phyloP scores from a whole-genome alignment of 2,888 invertebrate genomes.

The Luperina nickerlii region DNA sequence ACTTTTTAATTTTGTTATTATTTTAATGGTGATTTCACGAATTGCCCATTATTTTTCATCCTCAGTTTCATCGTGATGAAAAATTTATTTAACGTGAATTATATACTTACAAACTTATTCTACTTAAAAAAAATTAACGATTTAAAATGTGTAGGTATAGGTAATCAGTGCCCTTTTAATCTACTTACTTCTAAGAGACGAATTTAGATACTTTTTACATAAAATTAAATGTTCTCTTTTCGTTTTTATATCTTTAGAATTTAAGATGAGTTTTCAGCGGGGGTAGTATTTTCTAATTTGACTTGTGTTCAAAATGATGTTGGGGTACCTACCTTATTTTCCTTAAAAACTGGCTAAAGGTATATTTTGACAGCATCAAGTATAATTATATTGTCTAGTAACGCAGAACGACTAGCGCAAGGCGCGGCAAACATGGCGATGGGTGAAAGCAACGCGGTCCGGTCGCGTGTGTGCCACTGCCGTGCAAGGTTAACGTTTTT shows the following conservation, averaged over 20 bases:
- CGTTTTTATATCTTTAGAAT: background rate
- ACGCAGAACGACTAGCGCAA: slow-evolving; percentile 74
- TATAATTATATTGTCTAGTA: slow-evolving; percentile 79
- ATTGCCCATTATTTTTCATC: background rate
- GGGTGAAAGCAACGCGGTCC: slow-evolving; percentile 84
- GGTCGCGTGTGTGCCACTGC: slow-evolving; percentile 82
- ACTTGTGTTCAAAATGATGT: background rate
- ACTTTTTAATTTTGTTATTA: background rate
- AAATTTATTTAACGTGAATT: background rate
- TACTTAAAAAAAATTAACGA: background rate
- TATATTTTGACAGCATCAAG: slow-evolving; percentile 42
- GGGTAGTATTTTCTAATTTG: background rate
- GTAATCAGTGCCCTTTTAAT: background rate
- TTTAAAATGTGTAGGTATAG: background rate
- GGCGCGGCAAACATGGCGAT: slow-evolving; percentile 79
- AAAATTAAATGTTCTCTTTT: background rate
- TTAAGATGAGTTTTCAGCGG: background rate
- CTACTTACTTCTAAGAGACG: background rate
- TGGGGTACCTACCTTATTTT: background rate
- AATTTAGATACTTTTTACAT: background rate
- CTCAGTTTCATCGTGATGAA: background rate
- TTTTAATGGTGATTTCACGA: background rate
- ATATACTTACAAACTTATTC: background rate
- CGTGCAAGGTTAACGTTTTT: slow-evolving; percentile 88
- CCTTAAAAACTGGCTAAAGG: background rate